Conservation (phyloP, 1,140 invertebrate genomes). For the Drosophila tani region DNA sequence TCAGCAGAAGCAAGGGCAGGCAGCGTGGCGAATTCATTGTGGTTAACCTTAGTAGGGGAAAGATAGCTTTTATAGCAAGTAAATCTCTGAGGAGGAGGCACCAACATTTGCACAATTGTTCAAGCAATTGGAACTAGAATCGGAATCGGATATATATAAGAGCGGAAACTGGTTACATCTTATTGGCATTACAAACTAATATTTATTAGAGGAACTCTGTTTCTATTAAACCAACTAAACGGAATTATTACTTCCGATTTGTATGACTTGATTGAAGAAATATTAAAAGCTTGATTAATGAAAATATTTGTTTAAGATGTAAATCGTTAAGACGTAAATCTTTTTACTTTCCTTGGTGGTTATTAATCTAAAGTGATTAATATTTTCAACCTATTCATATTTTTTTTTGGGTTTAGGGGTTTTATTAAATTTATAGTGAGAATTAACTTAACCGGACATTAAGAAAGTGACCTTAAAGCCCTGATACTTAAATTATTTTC, state of each 20-base stretch:
- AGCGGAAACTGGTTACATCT: slow-evolving; percentile 12
- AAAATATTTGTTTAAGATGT: too few species aligned
- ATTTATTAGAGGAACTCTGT: not conserved
- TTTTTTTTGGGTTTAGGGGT: not conserved
- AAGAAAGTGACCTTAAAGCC: too few species aligned
- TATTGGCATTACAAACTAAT: not conserved
- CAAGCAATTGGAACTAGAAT: not conserved
- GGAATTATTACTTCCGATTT: not conserved
- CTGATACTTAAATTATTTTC: too few species aligned
- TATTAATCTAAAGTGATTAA: not conserved
- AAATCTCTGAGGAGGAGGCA: slow-evolving; percentile 19
- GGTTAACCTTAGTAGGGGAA: not conserved
- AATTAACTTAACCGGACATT: too few species aligned
- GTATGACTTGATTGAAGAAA: not conserved
- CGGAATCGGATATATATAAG: not conserved
- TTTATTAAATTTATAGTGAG: not conserved
- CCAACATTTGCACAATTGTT: slow-evolving; percentile 71
- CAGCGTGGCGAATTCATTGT: slow-evolving; percentile 25
- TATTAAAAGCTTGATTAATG: not conserved
- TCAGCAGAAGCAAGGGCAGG: slow-evolving; percentile 24
- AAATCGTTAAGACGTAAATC: too few species aligned
- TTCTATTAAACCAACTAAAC: not conserved
- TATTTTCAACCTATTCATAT: not conserved
- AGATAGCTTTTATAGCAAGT: slow-evolving; percentile 13
- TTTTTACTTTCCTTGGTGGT: not conserved